Evolutionary conservation across 2,113 vertebrate genomes (phyloP), one percentile per base, ranked within the genome.

Genomic region (Microcebus tavaratra): DNA sequence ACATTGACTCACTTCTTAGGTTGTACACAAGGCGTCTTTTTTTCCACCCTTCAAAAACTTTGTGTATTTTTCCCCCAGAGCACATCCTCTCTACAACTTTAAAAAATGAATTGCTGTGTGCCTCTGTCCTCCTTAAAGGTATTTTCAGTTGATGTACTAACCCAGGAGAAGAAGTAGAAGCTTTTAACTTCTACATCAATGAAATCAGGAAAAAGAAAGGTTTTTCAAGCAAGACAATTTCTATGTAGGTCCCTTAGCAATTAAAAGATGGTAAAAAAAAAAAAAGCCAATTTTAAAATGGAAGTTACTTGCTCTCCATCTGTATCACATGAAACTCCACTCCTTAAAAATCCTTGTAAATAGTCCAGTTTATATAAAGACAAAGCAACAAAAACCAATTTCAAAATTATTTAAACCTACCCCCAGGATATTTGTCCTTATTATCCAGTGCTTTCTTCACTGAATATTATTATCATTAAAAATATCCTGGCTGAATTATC

Each of bases 101-200:
- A 68, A 75, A 95, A 96, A 95, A 92, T 94, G 84, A 97, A 90
- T 97, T 92, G 21, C 45, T 25, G 17, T 91, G 81, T 68, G 55
- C 67, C 86, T 73, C 4, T 70, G 63, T 94, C 82, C 73, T 75
- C 55, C 91, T 90, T 94, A 89, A 91, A 94, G 50, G 61, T 86
- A 72, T 95, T 97, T 97, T 82, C 88, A 89, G 68, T 70, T 97
- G 91, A 96, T 93, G 57, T 88, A 95, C 75, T 95, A 78, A 92
- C 68, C 63, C 65, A 31, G 63, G 83, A 93, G 89, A 93, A 92
- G 53, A 87, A n/a, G 68, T 76, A 79, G 93, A 96, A 73, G 86
- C 91, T 97, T 98, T 97, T 95, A 97, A 91, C 79, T 76, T 97
- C 36, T 70, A 97, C 36, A 95, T 96, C 82, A 97, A 80, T 83